A percentile compares a stretch with the other conserved stretches of the same genome.
Evolutionary conservation across 1,140 invertebrate species (phyloP).

Genomic region (Metaphire vulgaris): DNA sequence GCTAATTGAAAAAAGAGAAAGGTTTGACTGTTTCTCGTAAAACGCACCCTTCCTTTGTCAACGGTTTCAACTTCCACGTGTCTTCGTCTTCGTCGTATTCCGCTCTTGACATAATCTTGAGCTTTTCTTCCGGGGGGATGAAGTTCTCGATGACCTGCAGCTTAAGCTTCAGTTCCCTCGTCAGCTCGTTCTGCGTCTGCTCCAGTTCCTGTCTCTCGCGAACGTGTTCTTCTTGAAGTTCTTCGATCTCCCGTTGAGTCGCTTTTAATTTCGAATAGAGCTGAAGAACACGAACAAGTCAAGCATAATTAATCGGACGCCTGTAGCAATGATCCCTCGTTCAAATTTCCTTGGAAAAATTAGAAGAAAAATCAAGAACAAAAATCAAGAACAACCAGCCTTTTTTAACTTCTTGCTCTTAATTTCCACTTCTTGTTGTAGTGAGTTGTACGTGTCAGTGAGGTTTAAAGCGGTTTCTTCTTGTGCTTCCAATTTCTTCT

Average conservation of each 20-base stretch:
- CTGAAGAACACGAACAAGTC: slow-evolving; percentile 48
- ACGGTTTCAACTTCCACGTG: slow-evolving; percentile 62
- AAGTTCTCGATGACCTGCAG: slow-evolving; percentile 90
- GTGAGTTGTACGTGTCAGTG: slow-evolving; percentile 71
- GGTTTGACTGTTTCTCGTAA: too few relatives aligned
- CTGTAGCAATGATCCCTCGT: too few relatives aligned
- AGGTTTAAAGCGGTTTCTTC: slow-evolving; percentile 81
- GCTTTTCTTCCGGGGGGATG: slow-evolving; percentile 82
- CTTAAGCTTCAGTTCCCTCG: slow-evolving; percentile 61
- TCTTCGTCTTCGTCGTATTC: slow-evolving; percentile 79
- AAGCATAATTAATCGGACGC: slow-evolving; percentile 11
- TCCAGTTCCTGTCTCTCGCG: slow-evolving; percentile 72
- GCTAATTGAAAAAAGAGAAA: too few relatives aligned
- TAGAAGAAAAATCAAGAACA: too few relatives aligned
- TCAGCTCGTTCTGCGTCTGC: slow-evolving; percentile 70
- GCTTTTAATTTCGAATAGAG: slow-evolving; percentile 61
- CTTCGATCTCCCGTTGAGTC: slow-evolving; percentile 64
- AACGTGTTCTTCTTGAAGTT: slow-evolving; percentile 74
- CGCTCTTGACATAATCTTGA: slow-evolving; percentile 66
- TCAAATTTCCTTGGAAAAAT: too few relatives aligned
- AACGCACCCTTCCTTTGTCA: not conserved
- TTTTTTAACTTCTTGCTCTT: slow-evolving; percentile 83
- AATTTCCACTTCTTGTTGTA: slow-evolving; percentile 85
- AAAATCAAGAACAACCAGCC: slow-evolving; percentile 47
- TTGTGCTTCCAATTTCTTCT: slow-evolving; percentile 75